Conservation (phyloP, 2,888 invertebrate genomes). For the Tenthredo scrophulariae region DNA sequence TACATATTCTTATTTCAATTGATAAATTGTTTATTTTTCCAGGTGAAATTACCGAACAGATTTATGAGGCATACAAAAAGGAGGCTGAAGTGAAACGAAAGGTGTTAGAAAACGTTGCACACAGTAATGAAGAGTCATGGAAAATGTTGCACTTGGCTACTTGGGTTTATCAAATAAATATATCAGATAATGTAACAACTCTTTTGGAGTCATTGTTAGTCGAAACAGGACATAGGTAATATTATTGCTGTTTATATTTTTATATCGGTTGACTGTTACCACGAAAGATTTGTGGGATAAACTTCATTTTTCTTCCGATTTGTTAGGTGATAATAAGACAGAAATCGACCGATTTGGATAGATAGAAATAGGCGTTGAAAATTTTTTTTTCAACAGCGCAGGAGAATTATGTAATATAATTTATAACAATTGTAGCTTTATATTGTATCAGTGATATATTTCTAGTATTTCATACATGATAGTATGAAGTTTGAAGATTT, state of each 20-base stretch:
- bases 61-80: slow-evolving; percentile 70
- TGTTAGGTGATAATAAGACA: neutral
- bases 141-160: slow-evolving; percentile 76
- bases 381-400: neutral
- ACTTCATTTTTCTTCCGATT: neutral
- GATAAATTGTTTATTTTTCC: slow-evolving; percentile 20
- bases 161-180: slow-evolving; percentile 78
- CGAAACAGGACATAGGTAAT: slow-evolving; percentile 71
- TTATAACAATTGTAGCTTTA: slow-evolving; percentile 32
- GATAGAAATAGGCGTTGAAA: neutral
- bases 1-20: slow-evolving; percentile 35
- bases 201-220: slow-evolving; percentile 69
- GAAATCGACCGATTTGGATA: neutral
- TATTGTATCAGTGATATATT: neutral
- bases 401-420: neutral
- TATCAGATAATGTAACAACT: slow-evolving; percentile 65
- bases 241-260: neutral
- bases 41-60: slow-evolving; percentile 61
- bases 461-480: neutral
- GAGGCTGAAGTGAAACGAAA: slow-evolving; percentile 74
- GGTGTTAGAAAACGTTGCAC: slow-evolving; percentile 76
- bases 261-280: neutral
- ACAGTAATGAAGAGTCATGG: slow-evolving; percentile 70
- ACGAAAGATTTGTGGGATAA: neutral
- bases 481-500: neutral